These are phyloP conservation scores for Hirtodrosophila cameraria DNA, from an alignment of 2,888 invertebrate genomes.

Conservation along the genomic window DNA sequence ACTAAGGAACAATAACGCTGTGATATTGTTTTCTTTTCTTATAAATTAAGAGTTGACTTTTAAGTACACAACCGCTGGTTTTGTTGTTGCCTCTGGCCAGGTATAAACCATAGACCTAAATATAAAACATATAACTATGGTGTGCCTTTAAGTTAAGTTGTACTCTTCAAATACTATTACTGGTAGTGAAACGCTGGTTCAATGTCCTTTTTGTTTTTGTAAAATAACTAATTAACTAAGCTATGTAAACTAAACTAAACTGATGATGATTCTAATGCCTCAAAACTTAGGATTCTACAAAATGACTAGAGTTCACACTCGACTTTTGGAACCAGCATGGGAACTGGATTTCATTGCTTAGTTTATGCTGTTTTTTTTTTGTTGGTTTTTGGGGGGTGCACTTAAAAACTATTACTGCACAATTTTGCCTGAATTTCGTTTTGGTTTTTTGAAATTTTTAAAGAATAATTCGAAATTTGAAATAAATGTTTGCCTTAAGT, in stretches of 20 bases:
- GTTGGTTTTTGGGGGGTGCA: conserved; percentile 26
- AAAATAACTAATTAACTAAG: conserved; percentile 36
- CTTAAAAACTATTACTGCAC: conserved; percentile 82
- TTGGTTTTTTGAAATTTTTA: conserved; percentile 42
- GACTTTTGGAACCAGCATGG: conserved; percentile 61
- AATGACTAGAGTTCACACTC: conserved; percentile 83
- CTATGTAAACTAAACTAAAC: conserved; percentile 34
- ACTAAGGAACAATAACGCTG: conserved; percentile 82
- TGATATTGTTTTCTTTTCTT: conserved; percentile 74
- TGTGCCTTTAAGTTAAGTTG: conserved; percentile 56
- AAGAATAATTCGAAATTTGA: conserved; percentile 20
- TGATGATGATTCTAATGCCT: conserved; percentile 36
- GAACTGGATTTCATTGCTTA: conserved; percentile 54
- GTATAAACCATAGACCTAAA: conserved; percentile 19
- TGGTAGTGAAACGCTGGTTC: conserved; percentile 79
- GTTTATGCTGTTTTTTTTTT: conserved; percentile 20
- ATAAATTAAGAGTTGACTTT: conserved; percentile 56
- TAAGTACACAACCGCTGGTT: conserved; percentile 82
- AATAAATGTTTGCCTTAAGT: conserved; percentile 35
- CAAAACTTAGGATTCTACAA: conserved; percentile 59
- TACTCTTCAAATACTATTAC: conserved; percentile 77
- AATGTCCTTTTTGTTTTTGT: conserved; percentile 60
- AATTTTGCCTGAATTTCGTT: conserved; percentile 79
- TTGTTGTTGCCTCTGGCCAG: conserved; percentile 64
- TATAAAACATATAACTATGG: conserved; percentile 17